Evolutionary conservation across 2,888 invertebrate species (phyloP), one percentile per base, ranked within the genome.

Genomic region (Ectobius pallidus): DNA sequence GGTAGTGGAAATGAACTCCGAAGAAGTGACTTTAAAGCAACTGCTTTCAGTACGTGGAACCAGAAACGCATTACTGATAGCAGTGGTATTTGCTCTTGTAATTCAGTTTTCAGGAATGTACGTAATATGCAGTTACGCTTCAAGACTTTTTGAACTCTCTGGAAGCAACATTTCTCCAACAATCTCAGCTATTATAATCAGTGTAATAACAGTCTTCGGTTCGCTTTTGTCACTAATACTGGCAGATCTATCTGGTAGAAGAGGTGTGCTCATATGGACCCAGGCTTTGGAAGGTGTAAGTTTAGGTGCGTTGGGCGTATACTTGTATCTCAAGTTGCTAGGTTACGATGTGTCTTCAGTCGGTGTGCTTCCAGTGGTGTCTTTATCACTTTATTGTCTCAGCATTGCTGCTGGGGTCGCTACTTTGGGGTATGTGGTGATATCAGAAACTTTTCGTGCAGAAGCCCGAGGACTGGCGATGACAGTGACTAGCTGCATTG

Each of bases 211-310:
- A 76, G 76, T 82, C 6, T 44, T 76, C 4, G 78, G 79, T 0
- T 78, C 82, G 18, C 76, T 78, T 63, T 68, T 78, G 27, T 79
- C 81, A 0, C 76, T 78, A 3, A 62, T 78, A 3, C 71, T 81
- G 2, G 81, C 82, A 3, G 87, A 87, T 76, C 79, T 79, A 42
- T 81, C 81, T 18, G 87, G 87, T 1, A 76, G 87, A 49, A 80
- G 83, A 69, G 77, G 81, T 30, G 79, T 87, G 11, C 79, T 87
- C 2, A 78, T 85, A 2, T 73, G 82, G 30, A 84, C 84, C 2
- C 84, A 84, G 34, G 46, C 80, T 3, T 65, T 78, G 0, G 81
- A 82, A 80, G 76, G 77, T 1, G 14, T 80, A 0, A 77, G 80
- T 22, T 74, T 84, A 39, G 63, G 79, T 46, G 74, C 77, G n/a